phyloP scores from a whole-genome alignment of 2,113 vertebrate genomes.

The Dipodomys merriami region DNA sequence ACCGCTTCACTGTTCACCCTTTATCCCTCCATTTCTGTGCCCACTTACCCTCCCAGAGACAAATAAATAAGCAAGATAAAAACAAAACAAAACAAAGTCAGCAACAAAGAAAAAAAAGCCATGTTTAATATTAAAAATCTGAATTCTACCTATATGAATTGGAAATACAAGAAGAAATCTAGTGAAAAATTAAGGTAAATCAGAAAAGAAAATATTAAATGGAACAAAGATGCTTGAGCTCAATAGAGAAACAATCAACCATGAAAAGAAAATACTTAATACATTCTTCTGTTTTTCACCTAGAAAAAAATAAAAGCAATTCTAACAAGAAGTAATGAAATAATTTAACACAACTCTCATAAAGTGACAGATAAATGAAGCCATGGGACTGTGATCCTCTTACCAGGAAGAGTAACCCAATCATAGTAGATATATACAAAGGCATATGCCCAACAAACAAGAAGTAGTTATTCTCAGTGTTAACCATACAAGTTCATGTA shows the following conservation, averaged over 20 bases:
- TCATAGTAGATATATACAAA: not conserved
- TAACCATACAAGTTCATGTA: not conserved
- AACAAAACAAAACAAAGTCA: too few relatives aligned
- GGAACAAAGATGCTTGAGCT: not conserved
- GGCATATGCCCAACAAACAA: not conserved
- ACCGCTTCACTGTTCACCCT: too few relatives aligned
- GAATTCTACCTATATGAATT: constrained; percentile 1
- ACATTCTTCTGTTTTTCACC: not conserved
- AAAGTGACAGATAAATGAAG: constrained; percentile 1
- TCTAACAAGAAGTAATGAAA: not conserved
- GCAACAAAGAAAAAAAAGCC: not conserved
- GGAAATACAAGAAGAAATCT: not conserved
- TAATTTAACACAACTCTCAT: constrained; percentile 5
- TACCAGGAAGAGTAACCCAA: not conserved
- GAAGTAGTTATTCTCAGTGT: not conserved
- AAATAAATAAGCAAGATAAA: too few relatives aligned
- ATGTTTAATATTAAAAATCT: constrained; percentile 6
- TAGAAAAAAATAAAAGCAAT: constrained; percentile 23
- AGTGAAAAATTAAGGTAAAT: not conserved
- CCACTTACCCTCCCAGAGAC: too few relatives aligned
- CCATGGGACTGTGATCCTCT: not conserved
- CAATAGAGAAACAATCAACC: not conserved
- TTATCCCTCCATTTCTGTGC: too few relatives aligned
- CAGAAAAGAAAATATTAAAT: not conserved
- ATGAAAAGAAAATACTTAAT: not conserved